These are phyloP conservation scores for Allygus modestus DNA, from an alignment of 2,888 invertebrate genomes.

Conservation along the genomic window DNA sequence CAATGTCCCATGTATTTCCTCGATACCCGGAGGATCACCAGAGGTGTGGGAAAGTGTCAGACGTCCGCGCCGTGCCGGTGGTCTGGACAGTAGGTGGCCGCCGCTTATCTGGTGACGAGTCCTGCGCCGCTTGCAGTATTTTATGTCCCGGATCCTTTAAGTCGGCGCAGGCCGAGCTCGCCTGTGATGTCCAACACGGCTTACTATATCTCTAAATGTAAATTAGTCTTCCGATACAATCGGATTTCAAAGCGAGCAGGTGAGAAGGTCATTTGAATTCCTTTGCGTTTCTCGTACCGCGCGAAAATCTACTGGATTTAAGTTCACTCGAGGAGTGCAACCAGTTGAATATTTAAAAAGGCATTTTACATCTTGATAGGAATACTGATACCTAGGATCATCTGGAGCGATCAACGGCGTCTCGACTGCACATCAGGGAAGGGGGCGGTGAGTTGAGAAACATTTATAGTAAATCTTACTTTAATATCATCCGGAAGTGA, in stretches of 20 bases:
- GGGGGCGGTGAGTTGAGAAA: too few relatives aligned
- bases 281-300: neutral
- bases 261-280: slow-evolving; percentile 20
- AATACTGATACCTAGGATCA: too few relatives aligned
- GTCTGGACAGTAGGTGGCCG: slow-evolving; percentile 10
- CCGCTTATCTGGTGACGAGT: slow-evolving; percentile 23
- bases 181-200: slow-evolving; percentile 25
- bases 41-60: neutral
- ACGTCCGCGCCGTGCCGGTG: neutral
- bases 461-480: too few relatives aligned
- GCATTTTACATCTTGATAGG: neutral
- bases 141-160: slow-evolving; percentile 37
- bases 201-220: slow-evolving; percentile 26
- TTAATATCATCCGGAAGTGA: too few relatives aligned
- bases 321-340: neutral
- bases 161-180: neutral
- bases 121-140: slow-evolving; percentile 42
- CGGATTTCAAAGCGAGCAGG: slow-evolving; percentile 34
- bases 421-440: too few relatives aligned
- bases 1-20: too few relatives aligned
- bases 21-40: too few relatives aligned
- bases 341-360: neutral
- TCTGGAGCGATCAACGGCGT: too few relatives aligned
- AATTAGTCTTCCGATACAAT: slow-evolving; percentile 34
- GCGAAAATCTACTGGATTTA: neutral